phyloP scores from a whole-genome alignment of 1,140 invertebrate species.

The Platyura marginata region DNA sequence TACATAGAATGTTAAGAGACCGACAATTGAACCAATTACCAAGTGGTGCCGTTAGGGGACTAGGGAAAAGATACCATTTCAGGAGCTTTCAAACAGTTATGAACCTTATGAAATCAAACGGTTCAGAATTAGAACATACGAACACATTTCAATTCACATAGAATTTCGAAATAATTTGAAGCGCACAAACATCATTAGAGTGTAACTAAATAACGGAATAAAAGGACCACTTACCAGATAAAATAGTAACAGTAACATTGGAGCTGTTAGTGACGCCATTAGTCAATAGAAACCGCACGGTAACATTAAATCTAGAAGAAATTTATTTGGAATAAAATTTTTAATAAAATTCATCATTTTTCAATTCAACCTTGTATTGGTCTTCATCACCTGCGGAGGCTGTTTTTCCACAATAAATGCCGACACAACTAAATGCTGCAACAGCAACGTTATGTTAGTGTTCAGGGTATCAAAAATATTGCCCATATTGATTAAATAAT shows the following conservation, averaged over 20 bases:
- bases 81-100: too few species aligned
- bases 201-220: background rate
- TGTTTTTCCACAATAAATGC: slow-evolving; percentile 85
- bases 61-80: too few species aligned
- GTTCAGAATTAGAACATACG: too few species aligned
- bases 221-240: slow-evolving; percentile 1
- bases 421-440: background rate
- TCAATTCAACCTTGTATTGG: slow-evolving; percentile 47
- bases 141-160: too few species aligned
- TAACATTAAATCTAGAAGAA: slow-evolving; percentile 55
- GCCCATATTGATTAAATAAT: too few species aligned
- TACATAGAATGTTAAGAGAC: too few species aligned
- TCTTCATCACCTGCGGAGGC: slow-evolving; percentile 92
- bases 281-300: slow-evolving; percentile 68
- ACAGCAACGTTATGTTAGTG: background rate
- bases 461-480: too few species aligned
- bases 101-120: too few species aligned
- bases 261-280: slow-evolving; percentile 86
- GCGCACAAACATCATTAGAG: too few species aligned
- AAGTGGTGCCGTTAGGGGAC: too few species aligned
- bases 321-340: background rate
- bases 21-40: too few species aligned
- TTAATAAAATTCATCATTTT: background rate
- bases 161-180: too few species aligned
- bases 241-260: slow-evolving; percentile 32